Conservation (phyloP, 2,113 vertebrate species). For the Malurus melanocephalus region DNA sequence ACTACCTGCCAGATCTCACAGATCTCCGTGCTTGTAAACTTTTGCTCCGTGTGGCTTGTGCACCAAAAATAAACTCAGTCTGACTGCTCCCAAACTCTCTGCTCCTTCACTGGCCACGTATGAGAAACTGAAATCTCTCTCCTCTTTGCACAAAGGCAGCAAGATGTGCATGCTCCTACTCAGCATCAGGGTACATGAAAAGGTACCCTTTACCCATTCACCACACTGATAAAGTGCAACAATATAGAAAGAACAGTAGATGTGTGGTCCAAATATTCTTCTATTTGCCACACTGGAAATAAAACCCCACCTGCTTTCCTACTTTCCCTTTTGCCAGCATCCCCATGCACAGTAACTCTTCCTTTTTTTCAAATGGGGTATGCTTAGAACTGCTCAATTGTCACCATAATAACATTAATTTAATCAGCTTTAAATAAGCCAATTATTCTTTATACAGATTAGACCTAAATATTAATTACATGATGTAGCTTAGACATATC, state of each 20-base stretch:
- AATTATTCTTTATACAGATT: constrained; percentile 76
- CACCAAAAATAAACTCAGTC: background rate
- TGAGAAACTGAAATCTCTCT: background rate
- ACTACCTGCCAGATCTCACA: background rate
- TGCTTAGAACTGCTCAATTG: constrained; percentile 69
- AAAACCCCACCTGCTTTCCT: background rate
- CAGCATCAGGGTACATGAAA: background rate
- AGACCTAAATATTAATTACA: constrained; percentile 71
- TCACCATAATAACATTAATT: constrained; percentile 68
- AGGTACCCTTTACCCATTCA: background rate
- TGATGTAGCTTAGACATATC: constrained; percentile 17
- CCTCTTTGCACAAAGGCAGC: background rate
- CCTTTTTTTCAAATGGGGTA: constrained; percentile 35
- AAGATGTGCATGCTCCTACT: fast-evolving
- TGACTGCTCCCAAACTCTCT: fast-evolving
- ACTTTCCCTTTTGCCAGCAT: background rate
- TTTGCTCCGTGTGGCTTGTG: background rate
- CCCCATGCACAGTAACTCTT: background rate
- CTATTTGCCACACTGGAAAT: background rate
- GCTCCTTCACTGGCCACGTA: background rate
- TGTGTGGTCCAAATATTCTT: background rate
- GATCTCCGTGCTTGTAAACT: background rate
- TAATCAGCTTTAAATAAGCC: constrained; percentile 74
- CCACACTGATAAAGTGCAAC: background rate
- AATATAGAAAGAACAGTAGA: background rate